Percentiles rank a stretch among this genome's conserved stretches.
These are phyloP conservation scores for Channallabes apus DNA, from an alignment of 2,797 vertebrate genomes.

Conservation along the genomic window DNA sequence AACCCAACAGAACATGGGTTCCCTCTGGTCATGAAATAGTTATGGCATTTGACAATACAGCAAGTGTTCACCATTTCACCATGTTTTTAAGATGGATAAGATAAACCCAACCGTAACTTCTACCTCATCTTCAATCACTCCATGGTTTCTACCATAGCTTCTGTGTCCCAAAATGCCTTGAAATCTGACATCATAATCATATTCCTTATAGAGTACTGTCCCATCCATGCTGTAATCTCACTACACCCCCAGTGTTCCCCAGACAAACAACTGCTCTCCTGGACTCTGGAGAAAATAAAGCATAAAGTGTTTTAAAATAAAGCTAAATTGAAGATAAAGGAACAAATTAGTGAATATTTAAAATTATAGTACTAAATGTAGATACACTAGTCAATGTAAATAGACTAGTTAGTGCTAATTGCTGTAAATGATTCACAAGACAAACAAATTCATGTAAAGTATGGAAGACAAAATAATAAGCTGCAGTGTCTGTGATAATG, in stretches of 20 bases:
- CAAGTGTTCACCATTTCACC: too few species aligned
- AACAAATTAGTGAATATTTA: background rate
- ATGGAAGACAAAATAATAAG: background rate
- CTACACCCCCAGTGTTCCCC: background rate
- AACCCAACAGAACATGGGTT: too few species aligned
- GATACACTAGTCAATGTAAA: background rate
- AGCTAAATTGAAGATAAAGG: background rate
- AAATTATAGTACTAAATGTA: background rate
- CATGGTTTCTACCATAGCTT: too few species aligned
- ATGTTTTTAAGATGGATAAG: too few species aligned
- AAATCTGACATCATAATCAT: too few species aligned
- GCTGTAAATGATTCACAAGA: background rate
- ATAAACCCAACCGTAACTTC: too few species aligned
- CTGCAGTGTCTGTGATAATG: conserved; percentile 3
- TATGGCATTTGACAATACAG: too few species aligned
- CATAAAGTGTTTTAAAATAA: background rate
- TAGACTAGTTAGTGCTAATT: background rate
- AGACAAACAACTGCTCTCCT: background rate
- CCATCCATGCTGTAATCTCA: background rate
- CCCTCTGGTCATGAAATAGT: too few species aligned
- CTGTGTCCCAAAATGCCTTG: too few species aligned
- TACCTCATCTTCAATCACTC: too few species aligned
- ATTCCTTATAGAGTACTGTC: background rate
- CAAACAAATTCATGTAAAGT: background rate
- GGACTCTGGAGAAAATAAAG: background rate